Conservation (phyloP, 2,888 invertebrate species). For the Stratiomys singularior region DNA sequence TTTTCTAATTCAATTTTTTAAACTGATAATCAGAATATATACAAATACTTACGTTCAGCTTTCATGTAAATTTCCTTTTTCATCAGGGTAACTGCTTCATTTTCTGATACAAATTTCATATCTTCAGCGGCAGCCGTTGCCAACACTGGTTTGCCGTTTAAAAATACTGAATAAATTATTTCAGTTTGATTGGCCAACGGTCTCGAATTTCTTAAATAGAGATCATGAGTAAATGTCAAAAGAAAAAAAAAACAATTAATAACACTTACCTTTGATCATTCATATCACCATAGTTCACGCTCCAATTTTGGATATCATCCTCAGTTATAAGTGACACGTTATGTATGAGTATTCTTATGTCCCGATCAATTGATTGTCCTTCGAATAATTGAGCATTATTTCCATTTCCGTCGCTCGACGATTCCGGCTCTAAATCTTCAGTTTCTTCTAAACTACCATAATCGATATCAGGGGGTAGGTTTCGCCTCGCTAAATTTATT, state of each 20-base stretch:
- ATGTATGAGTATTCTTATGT: conserved; percentile 75
- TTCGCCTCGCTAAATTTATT: background rate
- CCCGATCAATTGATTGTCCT: conserved; percentile 61
- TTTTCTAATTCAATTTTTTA: background rate
- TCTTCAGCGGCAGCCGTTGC: conserved; percentile 84
- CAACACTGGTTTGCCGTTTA: conserved; percentile 81
- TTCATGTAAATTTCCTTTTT: conserved; percentile 83
- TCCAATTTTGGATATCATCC: conserved; percentile 61
- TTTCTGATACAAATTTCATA: conserved; percentile 82
- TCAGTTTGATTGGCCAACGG: conserved; percentile 67
- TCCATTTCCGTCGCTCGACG: background rate
- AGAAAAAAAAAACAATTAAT: background rate
- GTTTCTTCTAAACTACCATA: background rate
- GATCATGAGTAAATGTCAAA: background rate
- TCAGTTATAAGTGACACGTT: conserved; percentile 71
- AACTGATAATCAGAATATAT: background rate
- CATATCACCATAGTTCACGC: conserved; percentile 55
- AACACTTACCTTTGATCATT: conserved; percentile 59
- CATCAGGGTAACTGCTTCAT: conserved; percentile 78
- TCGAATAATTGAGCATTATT: background rate
- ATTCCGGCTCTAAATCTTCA: background rate
- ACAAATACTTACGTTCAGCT: conserved; percentile 83
- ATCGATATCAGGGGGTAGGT: background rate
- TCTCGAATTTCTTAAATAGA: conserved; percentile 58
- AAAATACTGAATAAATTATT: conserved; percentile 83